phyloP scores from a whole-genome alignment of 2,888 invertebrate species.

The Drosophila gaucha region DNA sequence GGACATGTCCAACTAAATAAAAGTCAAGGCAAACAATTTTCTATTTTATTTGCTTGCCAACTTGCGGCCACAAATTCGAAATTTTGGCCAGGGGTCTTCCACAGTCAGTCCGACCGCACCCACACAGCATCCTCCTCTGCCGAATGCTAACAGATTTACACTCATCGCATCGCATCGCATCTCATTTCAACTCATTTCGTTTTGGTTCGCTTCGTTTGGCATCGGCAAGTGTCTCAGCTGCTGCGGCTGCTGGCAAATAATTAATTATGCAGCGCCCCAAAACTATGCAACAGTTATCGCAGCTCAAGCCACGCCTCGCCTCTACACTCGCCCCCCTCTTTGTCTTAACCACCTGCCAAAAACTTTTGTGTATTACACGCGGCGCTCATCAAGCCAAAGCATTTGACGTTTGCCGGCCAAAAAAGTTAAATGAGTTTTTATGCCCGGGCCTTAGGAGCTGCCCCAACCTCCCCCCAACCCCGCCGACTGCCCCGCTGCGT shows the following conservation, averaged over 20 bases:
- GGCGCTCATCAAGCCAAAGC: slow-evolving; percentile 49
- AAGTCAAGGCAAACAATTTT: slow-evolving; percentile 70
- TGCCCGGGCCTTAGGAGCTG: slow-evolving; percentile 29
- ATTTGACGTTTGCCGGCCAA: slow-evolving; percentile 75
- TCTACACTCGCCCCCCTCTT: not conserved
- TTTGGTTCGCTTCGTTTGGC: slow-evolving; percentile 42
- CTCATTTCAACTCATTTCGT: slow-evolving; percentile 46
- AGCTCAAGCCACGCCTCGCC: not conserved
- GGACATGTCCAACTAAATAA: slow-evolving; percentile 66
- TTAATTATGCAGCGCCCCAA: slow-evolving; percentile 69
- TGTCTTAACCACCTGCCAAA: slow-evolving; percentile 57
- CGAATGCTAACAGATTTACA: slow-evolving; percentile 44
- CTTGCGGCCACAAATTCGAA: slow-evolving; percentile 67
- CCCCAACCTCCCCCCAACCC: not conserved
- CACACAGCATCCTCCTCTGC: not conserved
- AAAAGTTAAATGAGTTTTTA: slow-evolving; percentile 82
- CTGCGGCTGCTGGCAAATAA: slow-evolving; percentile 55
- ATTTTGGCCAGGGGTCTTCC: slow-evolving; percentile 33
- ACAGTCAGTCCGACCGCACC: not conserved
- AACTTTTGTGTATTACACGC: slow-evolving; percentile 69
- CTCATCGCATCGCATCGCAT: slow-evolving; percentile 43
- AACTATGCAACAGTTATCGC: slow-evolving; percentile 77
- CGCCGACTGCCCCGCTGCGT: too few relatives aligned
- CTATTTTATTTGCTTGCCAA: slow-evolving; percentile 67
- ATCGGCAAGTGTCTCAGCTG: slow-evolving; percentile 25